A percentile compares a stretch with the other conserved stretches of the same genome.
Evolutionary conservation across 2,888 invertebrate species (phyloP).

Genomic region (Oscheius sp.): DNA sequence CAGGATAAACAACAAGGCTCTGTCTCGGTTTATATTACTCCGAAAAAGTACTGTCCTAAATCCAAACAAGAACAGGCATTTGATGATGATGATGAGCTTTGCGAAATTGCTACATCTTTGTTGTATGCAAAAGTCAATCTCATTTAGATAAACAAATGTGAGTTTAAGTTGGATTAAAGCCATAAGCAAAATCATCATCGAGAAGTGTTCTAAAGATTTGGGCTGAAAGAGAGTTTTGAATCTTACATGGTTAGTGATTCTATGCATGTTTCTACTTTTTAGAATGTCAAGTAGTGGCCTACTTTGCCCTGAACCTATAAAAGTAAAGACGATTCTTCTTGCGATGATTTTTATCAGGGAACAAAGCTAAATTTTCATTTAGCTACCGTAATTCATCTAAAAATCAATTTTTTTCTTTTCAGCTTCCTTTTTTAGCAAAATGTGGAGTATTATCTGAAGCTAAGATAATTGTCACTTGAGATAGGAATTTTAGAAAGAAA

Average conservation of each 20-base stretch:
- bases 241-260: constrained; percentile 71
- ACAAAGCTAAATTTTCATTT: constrained; percentile 58
- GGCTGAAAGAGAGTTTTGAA: constrained; percentile 78
- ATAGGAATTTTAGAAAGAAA: too few relatives aligned
- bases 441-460: too few relatives aligned
- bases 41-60: constrained; percentile 55
- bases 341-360: constrained; percentile 76
- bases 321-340: constrained; percentile 75
- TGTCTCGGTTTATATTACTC: constrained; percentile 41
- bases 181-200: too few relatives aligned
- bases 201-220: constrained; percentile 76
- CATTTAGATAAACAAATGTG: neutral
- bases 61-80: constrained; percentile 47
- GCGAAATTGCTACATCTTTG: constrained; percentile 57
- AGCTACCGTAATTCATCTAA: too few relatives aligned
- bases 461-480: too few relatives aligned
- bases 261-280: neutral
- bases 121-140: constrained; percentile 54
- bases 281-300: constrained; percentile 66
- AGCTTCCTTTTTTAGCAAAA: too few relatives aligned
- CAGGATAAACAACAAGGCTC: constrained; percentile 73
- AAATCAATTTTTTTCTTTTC: too few relatives aligned
- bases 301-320: constrained; percentile 75
- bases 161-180: constrained; percentile 36
- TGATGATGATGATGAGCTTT: constrained; percentile 55